Evolutionary conservation across 2,888 invertebrate species (phyloP).

Genomic region (Sialis fuliginosa): DNA sequence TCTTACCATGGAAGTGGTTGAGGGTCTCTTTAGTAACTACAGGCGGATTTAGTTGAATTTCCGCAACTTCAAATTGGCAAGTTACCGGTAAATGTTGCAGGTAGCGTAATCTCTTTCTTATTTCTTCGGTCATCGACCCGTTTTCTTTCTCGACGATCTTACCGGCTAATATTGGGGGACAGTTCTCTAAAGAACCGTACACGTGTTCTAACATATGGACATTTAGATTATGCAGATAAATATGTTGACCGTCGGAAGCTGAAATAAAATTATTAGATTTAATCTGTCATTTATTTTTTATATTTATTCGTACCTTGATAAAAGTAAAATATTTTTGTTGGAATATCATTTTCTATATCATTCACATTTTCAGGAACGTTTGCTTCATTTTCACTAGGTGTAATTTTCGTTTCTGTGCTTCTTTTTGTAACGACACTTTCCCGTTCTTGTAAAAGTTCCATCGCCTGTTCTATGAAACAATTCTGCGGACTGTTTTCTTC

Average conservation of each 20-base stretch:
- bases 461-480: slow-evolving; percentile 71
- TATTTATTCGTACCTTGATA: slow-evolving; percentile 50
- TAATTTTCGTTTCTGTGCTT: not conserved
- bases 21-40: slow-evolving; percentile 50
- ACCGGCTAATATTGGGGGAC: slow-evolving; percentile 56
- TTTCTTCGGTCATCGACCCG: slow-evolving; percentile 67
- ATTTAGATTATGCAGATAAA: slow-evolving; percentile 82
- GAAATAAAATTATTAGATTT: slow-evolving; percentile 20
- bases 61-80: slow-evolving; percentile 79
- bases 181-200: slow-evolving; percentile 64
- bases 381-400: slow-evolving; percentile 17
- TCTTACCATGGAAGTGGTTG: slow-evolving; percentile 46
- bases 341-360: slow-evolving; percentile 16
- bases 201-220: slow-evolving; percentile 74
- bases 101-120: slow-evolving; percentile 56
- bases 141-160: slow-evolving; percentile 76
- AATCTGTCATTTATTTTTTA: not conserved
- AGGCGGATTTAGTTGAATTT: slow-evolving; percentile 62
- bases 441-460: slow-evolving; percentile 43
- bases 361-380: slow-evolving; percentile 10
- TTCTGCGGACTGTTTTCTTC: slow-evolving; percentile 65
- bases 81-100: slow-evolving; percentile 78
- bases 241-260: slow-evolving; percentile 83
- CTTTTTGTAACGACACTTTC: slow-evolving; percentile 19
- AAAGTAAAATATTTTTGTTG: slow-evolving; percentile 52